Evolutionary conservation across 1,140 invertebrate genomes (phyloP).

Genomic region (Leptestheria dahalacensis): DNA sequence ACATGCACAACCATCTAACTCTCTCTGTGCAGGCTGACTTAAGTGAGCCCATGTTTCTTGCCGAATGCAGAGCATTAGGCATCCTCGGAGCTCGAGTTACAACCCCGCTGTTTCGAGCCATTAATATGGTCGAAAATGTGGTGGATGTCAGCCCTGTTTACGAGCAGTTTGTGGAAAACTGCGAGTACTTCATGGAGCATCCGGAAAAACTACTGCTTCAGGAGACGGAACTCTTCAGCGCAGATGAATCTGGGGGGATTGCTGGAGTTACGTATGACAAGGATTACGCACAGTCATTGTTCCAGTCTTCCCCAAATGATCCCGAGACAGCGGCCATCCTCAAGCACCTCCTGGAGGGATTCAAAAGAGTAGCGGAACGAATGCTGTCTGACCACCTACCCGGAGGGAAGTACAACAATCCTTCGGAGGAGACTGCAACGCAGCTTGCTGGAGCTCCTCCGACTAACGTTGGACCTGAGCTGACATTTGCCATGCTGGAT

Average conservation of each 20-base stretch:
- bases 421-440: not conserved
- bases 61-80: not conserved
- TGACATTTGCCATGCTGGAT: not conserved
- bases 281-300: not conserved
- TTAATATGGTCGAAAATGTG: not conserved
- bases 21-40: not conserved
- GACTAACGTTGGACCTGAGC: not conserved
- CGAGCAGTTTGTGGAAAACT: not conserved
- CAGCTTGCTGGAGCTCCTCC: not conserved
- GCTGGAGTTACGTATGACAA: not conserved
- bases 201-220: not conserved
- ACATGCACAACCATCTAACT: not conserved
- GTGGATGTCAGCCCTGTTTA: not conserved
- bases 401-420: not conserved
- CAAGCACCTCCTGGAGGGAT: not conserved
- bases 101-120: not conserved
- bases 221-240: not conserved
- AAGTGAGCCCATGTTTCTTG: not conserved
- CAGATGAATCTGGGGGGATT: no score
- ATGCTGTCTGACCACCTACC: not conserved
- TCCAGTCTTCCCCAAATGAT: not conserved
- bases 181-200: not conserved
- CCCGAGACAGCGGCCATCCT: not conserved
- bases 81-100: not conserved
- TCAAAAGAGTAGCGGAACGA: not conserved